Evolutionary conservation across 2,888 invertebrate species (phyloP).

Genomic region (Lobophora halterata): DNA sequence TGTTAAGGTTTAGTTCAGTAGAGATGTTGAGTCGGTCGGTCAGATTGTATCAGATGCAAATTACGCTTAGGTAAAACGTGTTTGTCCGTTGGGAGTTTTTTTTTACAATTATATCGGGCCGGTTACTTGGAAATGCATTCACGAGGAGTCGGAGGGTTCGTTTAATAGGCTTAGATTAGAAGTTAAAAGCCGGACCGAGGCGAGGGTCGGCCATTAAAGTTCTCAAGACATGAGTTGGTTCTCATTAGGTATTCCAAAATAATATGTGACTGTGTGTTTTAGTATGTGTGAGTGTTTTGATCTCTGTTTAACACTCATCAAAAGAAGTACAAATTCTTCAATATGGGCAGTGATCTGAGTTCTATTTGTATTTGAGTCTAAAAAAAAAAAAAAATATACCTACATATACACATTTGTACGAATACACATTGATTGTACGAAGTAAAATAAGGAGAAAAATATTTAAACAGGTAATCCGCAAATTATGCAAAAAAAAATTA

Average conservation of each 20-base stretch:
- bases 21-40: constrained; percentile 23
- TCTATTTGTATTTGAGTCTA: too few species aligned
- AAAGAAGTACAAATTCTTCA: too few species aligned
- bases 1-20: constrained; percentile 19
- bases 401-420: too few species aligned
- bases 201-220: constrained; percentile 63
- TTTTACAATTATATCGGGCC: constrained; percentile 77
- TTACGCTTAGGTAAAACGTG: constrained; percentile 79
- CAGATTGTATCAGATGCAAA: constrained; percentile 58
- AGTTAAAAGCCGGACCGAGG: constrained; percentile 71
- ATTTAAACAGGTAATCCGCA: too few species aligned
- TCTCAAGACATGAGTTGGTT: constrained; percentile 55
- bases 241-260: constrained; percentile 45
- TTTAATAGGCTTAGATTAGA: constrained; percentile 80
- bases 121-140: constrained; percentile 80
- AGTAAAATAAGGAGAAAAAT: too few species aligned
- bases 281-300: not conserved
- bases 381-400: too few species aligned
- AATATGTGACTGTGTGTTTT: constrained; percentile 25
- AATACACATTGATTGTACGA: too few species aligned
- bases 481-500: too few species aligned
- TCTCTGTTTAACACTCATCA: not conserved
- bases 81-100: constrained; percentile 74
- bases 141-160: constrained; percentile 68
- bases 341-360: too few species aligned